Conservation (phyloP, 2,888 invertebrate species). For the Diogma glabrata region DNA sequence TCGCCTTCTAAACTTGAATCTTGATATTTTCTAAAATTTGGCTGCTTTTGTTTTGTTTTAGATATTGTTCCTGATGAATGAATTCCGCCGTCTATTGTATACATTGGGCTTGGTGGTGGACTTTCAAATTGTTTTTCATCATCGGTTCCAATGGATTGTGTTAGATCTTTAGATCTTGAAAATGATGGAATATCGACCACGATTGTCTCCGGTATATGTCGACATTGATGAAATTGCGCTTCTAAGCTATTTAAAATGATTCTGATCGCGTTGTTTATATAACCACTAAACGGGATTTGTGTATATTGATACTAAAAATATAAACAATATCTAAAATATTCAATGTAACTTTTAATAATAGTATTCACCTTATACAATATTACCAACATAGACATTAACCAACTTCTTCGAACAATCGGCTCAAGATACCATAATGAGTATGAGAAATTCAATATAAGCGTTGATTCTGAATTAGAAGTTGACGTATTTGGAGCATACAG, state of each 20-base stretch:
- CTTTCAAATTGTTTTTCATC: slow-evolving; percentile 42
- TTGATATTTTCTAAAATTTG: slow-evolving; percentile 39
- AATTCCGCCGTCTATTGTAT: slow-evolving; percentile 43
- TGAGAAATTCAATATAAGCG: slow-evolving; percentile 43
- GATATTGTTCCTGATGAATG: slow-evolving; percentile 35
- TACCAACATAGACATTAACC: slow-evolving; percentile 88
- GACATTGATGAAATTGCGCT: slow-evolving; percentile 83
- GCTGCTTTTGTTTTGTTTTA: slow-evolving; percentile 46
- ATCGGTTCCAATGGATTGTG: slow-evolving; percentile 61
- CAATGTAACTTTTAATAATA: not conserved
- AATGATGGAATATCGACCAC: slow-evolving; percentile 59
- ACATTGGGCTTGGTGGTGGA: slow-evolving; percentile 51
- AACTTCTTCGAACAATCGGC: slow-evolving; percentile 74
- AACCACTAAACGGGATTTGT: slow-evolving; percentile 52
- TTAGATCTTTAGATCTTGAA: slow-evolving; percentile 47
- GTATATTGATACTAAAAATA: slow-evolving; percentile 60
- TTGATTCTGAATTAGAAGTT: slow-evolving; percentile 39
- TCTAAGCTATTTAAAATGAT: slow-evolving; percentile 88
- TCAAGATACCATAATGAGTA: slow-evolving; percentile 85
- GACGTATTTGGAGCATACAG: slow-evolving; percentile 75
- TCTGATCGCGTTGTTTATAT: slow-evolving; percentile 69
- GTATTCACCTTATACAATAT: slow-evolving; percentile 80
- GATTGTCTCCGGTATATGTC: slow-evolving; percentile 68
- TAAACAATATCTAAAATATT: slow-evolving; percentile 17
- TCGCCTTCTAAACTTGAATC: slow-evolving; percentile 58